phyloP scores from a whole-genome alignment of 2,113 vertebrate genomes.

The Neodon shergylaensis region DNA sequence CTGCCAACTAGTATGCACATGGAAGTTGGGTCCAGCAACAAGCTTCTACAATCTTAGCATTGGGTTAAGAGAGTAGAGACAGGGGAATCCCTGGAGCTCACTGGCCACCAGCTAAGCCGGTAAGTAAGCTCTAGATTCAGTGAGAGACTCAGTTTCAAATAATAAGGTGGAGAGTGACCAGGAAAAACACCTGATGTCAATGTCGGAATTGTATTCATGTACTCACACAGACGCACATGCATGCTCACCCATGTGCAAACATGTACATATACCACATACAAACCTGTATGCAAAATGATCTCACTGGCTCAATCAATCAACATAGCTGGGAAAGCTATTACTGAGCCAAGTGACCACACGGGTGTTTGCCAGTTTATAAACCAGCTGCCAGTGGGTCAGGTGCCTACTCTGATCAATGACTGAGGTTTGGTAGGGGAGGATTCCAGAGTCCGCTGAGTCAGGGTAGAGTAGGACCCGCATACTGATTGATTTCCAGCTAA shows the following conservation, averaged over 20 bases:
- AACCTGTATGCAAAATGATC: too few species aligned
- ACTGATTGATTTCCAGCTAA: not conserved
- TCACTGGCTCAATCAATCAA: not conserved
- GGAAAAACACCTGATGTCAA: not conserved
- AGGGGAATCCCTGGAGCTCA: not conserved
- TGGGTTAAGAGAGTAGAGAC: too few species aligned
- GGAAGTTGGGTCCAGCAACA: not conserved
- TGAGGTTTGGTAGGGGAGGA: not conserved
- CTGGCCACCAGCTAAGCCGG: not conserved
- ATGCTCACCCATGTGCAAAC: not conserved
- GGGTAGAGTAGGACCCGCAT: not conserved
- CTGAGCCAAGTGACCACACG: not conserved
- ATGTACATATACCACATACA: not conserved
- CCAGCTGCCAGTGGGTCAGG: not conserved
- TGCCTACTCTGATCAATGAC: not conserved
- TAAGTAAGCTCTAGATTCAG: not conserved
- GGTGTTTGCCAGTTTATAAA: not conserved
- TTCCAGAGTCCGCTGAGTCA: not conserved
- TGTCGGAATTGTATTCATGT: not conserved
- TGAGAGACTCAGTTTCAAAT: not conserved
- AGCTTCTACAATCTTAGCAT: not conserved
- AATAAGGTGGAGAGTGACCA: not conserved
- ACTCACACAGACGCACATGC: not conserved
- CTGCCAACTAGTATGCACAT: too few species aligned
- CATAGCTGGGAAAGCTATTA: not conserved